Conservation (phyloP, 1,140 invertebrate species). For the Tetragnatha versicolor region DNA sequence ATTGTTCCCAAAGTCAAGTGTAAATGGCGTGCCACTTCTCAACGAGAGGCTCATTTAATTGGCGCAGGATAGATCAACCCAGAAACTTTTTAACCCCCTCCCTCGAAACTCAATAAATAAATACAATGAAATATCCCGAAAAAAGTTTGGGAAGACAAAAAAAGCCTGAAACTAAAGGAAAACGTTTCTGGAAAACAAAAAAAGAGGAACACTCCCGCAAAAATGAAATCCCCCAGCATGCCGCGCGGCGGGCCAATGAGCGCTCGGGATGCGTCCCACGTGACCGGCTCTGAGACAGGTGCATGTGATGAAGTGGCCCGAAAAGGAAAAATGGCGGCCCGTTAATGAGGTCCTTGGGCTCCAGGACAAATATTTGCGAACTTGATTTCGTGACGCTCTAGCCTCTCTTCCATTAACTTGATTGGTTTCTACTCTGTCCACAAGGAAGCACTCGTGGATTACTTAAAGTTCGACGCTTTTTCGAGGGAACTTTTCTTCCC, state of each 20-base stretch:
- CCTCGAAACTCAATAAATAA: too few relatives aligned
- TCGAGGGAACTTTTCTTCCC: constrained; percentile 38
- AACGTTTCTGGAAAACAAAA: constrained; percentile 33
- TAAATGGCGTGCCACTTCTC: too few relatives aligned
- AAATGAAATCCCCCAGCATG: constrained; percentile 30
- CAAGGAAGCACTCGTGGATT: constrained; percentile 56
- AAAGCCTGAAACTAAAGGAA: constrained; percentile 25
- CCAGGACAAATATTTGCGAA: constrained; percentile 54
- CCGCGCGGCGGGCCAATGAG: constrained; percentile 23
- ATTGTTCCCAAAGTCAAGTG: too few relatives aligned
- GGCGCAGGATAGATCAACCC: too few relatives aligned
- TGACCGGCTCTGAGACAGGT: constrained; percentile 48
- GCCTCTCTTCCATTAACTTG: constrained; percentile 55
- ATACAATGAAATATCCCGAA: too few relatives aligned
- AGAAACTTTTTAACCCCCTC: too few relatives aligned
- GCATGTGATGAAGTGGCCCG: constrained; percentile 53
- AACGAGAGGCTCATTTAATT: too few relatives aligned
- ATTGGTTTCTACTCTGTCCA: constrained; percentile 56
- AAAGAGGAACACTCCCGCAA: constrained; percentile 15
- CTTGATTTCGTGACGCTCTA: constrained; percentile 56
- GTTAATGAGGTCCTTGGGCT: constrained; percentile 56
- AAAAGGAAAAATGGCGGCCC: constrained; percentile 46
- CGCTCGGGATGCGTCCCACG: constrained; percentile 31
- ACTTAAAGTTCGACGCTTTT: constrained; percentile 56
- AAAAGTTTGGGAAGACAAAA: too few relatives aligned